Percentiles rank a stretch among this genome's conserved stretches.
These are phyloP conservation scores for Cynoglossus semilaevis DNA, from an alignment of 2,113 vertebrate species.

Conservation along the genomic window DNA sequence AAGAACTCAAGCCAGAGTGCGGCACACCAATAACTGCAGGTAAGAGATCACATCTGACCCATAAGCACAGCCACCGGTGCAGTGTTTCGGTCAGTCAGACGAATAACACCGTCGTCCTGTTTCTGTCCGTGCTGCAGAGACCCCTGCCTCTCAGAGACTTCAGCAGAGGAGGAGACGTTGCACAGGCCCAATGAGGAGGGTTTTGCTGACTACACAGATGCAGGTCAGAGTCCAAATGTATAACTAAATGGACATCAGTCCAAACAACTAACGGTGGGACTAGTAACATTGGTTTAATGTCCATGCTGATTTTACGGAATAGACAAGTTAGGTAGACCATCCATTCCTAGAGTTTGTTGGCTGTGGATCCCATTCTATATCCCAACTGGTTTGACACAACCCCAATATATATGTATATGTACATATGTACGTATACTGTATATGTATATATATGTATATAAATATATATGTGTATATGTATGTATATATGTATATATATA, in stretches of 20 bases:
- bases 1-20: constrained; percentile 71
- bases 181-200: constrained; percentile 80
- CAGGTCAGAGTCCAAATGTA: constrained; percentile 89
- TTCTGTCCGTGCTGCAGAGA: constrained; percentile 58
- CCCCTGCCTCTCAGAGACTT: constrained; percentile 76
- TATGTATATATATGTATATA: no score
- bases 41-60: constrained; percentile 43
- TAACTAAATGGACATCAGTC: not conserved
- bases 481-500: no score
- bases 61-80: not conserved
- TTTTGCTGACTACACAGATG: constrained; percentile 86
- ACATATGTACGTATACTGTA: no score
- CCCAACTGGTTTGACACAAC: no score
- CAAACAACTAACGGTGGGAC: not conserved
- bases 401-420: no score
- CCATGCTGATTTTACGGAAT: no score
- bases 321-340: no score
- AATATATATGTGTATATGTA: no score
- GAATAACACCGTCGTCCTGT: not conserved
- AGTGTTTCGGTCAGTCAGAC: not conserved
- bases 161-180: constrained; percentile 79
- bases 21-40: constrained; percentile 83
- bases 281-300: no score
- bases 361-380: no score
- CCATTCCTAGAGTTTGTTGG: no score